Conservation (phyloP, 2,797 vertebrate species). For the Loriculus beryllinus region DNA sequence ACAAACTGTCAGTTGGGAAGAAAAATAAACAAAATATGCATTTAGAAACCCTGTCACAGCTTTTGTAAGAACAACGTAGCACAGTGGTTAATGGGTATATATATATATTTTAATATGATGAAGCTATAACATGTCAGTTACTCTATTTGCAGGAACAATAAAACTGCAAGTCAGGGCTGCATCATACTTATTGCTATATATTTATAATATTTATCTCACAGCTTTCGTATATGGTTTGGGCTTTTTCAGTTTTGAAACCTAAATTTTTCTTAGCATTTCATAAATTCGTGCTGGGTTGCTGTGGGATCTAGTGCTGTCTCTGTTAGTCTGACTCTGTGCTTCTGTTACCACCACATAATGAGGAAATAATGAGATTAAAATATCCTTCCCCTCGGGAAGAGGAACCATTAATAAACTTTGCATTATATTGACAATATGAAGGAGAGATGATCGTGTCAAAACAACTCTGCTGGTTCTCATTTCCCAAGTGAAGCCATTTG, state of each 20-base stretch:
- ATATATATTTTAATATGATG: background rate
- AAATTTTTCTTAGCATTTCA: background rate
- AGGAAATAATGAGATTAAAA: background rate
- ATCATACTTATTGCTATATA: background rate
- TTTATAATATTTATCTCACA: background rate
- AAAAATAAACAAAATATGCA: background rate
- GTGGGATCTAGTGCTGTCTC: background rate
- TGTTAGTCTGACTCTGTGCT: background rate
- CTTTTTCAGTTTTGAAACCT: background rate
- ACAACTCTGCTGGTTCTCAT: background rate
- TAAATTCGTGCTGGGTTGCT: background rate
- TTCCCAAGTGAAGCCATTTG: background rate
- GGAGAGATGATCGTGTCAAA: background rate
- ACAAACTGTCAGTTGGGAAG: background rate
- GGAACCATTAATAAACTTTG: background rate
- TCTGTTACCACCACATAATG: background rate
- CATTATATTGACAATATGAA: background rate
- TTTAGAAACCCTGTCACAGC: background rate
- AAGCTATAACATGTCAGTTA: background rate
- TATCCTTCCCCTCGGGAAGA: background rate
- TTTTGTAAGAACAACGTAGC: background rate
- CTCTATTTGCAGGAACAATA: background rate
- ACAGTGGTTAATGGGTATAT: background rate
- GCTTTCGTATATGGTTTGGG: accelerated
- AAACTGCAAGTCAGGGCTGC: background rate